Evolutionary conservation across 2,888 invertebrate genomes (phyloP).

Genomic region (Scaptomyza polygonia): DNA sequence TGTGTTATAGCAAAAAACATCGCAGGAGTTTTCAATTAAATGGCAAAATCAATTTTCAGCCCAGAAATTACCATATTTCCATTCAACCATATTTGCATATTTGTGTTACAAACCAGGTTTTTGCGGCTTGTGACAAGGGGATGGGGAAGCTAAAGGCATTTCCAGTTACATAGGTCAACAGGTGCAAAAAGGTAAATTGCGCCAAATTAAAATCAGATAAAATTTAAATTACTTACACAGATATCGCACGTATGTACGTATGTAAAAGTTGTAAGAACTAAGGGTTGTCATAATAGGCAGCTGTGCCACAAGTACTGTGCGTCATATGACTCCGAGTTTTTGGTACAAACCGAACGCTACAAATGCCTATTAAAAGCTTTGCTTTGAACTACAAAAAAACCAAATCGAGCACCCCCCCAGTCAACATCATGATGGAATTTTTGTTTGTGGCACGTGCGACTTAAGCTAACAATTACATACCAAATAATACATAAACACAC

Average conservation of each 20-base stretch:
- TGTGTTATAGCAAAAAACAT: slow-evolving; percentile 41
- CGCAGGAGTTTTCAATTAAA: slow-evolving; percentile 74
- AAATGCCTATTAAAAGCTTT: slow-evolving; percentile 17
- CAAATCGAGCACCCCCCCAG: slow-evolving; percentile 17
- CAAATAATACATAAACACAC: slow-evolving; percentile 9
- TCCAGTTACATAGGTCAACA: slow-evolving; percentile 61
- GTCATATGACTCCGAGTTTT: slow-evolving; percentile 14
- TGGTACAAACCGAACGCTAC: slow-evolving; percentile 26
- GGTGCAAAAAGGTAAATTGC: slow-evolving; percentile 76
- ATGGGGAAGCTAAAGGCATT: not conserved
- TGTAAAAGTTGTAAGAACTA: slow-evolving; percentile 9
- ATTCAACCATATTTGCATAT: slow-evolving; percentile 72
- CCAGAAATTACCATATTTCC: slow-evolving; percentile 75
- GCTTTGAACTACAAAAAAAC: slow-evolving; percentile 30
- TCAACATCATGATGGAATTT: slow-evolving; percentile 40
- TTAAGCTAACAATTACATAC: slow-evolving; percentile 30
- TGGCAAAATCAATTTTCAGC: slow-evolving; percentile 78
- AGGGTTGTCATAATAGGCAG: slow-evolving; percentile 44
- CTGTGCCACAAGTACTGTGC: slow-evolving; percentile 47
- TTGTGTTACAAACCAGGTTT: slow-evolving; percentile 35
- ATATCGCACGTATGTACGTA: slow-evolving; percentile 10
- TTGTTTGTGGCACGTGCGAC: slow-evolving; percentile 57
- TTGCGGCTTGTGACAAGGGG: not conserved
- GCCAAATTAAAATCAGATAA: slow-evolving; percentile 80
- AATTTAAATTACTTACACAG: slow-evolving; percentile 68